These are phyloP conservation scores for Ia io DNA, from an alignment of 2,113 vertebrate genomes.

Conservation along the genomic window DNA sequence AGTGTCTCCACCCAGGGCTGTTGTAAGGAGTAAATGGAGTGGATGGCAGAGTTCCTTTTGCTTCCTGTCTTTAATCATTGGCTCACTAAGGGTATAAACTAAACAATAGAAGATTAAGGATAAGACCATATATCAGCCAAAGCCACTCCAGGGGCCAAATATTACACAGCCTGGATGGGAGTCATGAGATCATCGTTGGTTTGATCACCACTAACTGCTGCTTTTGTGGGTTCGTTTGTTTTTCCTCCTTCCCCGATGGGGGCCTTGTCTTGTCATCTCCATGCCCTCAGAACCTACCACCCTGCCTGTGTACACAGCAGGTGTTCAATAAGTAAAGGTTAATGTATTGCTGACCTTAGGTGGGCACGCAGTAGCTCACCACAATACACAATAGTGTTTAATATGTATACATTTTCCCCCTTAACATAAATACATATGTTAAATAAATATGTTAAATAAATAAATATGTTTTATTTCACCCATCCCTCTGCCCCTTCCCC, in stretches of 20 bases:
- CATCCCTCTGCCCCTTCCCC: not conserved
- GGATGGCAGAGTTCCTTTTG: not conserved
- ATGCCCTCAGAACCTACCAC: not conserved
- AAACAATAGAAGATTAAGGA: not conserved
- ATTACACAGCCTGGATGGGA: not conserved
- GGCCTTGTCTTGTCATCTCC: not conserved
- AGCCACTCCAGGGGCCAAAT: not conserved
- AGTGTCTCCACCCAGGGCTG: not conserved
- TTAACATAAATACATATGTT: too few species aligned
- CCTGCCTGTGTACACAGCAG: not conserved
- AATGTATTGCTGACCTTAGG: not conserved
- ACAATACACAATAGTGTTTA: not conserved
- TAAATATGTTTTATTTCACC: not conserved
- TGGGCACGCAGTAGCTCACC: not conserved
- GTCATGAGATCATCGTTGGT: not conserved
- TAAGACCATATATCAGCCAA: not conserved
- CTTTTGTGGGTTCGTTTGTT: not conserved
- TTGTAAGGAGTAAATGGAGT: not conserved
- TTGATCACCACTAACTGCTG: not conserved
- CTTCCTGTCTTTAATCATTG: not conserved
- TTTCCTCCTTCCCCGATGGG: not conserved
- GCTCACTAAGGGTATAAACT: not conserved
- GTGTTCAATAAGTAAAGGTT: not conserved
- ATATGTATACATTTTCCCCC: not conserved
- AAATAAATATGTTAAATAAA: too few species aligned